Conservation (phyloP, 2,797 vertebrate species). For the Synaphobranchus kaupii region DNA sequence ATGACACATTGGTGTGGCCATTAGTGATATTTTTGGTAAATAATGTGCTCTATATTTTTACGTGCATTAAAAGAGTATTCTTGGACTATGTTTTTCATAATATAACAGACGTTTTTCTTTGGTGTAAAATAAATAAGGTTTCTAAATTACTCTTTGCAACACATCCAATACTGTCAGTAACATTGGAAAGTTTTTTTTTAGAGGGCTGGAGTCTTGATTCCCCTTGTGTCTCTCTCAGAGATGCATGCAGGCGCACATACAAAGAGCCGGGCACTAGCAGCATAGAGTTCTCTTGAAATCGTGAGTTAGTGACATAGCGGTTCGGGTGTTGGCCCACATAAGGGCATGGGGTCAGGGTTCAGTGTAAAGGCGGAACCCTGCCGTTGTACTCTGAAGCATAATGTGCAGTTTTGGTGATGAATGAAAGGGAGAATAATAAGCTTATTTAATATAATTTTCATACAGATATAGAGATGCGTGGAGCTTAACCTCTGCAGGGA, state of each 20-base stretch:
- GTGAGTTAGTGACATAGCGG: background rate
- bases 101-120: no score
- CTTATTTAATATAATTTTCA: no score
- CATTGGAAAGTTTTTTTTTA: background rate
- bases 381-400: background rate
- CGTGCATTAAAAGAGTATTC: no score
- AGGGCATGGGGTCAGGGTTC: no score
- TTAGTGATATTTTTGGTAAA: no score
- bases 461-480: no score
- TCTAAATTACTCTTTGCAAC: no score
- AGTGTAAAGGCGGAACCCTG: background rate
- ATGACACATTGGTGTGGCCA: background rate
- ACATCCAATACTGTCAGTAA: background rate
- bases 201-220: background rate
- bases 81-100: no score
- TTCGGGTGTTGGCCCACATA: background rate
- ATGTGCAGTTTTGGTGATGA: no score
- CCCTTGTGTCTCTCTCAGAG: constrained; percentile 55
- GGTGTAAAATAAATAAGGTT: no score
- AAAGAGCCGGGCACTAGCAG: background rate
- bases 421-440: no score
- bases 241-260: background rate
- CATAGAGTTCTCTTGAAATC: background rate
- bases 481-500: background rate
- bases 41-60: no score